Evolutionary conservation across 2,888 invertebrate species (phyloP).

Genomic region (Epistrophe grossulariae): DNA sequence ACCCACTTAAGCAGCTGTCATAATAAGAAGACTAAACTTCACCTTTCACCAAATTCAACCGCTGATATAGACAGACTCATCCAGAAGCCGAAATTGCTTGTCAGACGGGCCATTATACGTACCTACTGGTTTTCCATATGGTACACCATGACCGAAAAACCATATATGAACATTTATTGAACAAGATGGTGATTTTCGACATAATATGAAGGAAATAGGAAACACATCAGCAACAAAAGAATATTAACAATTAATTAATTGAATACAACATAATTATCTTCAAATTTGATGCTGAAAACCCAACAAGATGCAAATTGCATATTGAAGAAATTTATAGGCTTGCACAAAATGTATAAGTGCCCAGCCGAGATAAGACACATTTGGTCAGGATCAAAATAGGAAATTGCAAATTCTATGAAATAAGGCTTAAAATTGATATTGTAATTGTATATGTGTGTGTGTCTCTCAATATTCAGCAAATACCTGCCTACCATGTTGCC

Average conservation of each 20-base stretch:
- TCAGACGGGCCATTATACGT: too few species aligned
- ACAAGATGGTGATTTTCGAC: too few species aligned
- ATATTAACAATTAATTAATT: not conserved
- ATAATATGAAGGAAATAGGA: too few species aligned
- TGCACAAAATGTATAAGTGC: not conserved
- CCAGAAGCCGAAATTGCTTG: too few species aligned
- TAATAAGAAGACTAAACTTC: too few species aligned
- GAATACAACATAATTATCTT: not conserved
- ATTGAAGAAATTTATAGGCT: not conserved
- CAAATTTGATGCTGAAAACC: not conserved
- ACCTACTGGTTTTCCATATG: too few species aligned
- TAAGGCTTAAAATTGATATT: not conserved
- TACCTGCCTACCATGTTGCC: not conserved
- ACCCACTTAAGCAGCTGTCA: too few species aligned
- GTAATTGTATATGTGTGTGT: not conserved
- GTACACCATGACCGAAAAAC: too few species aligned
- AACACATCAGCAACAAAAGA: too few species aligned
- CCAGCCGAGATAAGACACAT: not conserved
- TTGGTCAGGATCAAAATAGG: not conserved
- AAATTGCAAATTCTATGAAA: not conserved
- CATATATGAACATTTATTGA: too few species aligned
- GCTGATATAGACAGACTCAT: too few species aligned
- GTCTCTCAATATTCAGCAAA: not conserved
- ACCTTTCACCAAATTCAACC: too few species aligned
- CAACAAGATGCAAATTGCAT: not conserved